Base-by-base conservation (phyloP, 2,888 invertebrate genomes). In the Microctonus brassicae region DNA sequence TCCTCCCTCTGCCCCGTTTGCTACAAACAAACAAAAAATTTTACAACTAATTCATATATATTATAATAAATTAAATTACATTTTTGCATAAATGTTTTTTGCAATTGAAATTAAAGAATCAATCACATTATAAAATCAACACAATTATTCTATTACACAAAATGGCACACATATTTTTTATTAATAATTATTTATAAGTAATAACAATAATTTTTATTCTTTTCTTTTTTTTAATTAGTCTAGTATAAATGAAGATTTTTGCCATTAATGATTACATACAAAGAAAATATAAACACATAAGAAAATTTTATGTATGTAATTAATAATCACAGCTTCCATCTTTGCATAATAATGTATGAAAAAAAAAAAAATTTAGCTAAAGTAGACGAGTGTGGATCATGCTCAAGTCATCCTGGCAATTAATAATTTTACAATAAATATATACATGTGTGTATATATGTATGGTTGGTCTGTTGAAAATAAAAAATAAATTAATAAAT, bases 321-420 rank as follows among this genome's bases (percentile, higher is more conserved):
- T 66, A 66, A 69, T 69, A 53, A 72, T 55, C 55, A 65, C 70
- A 74, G 64, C 75, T 75, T 73, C 66, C 72, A 73, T 73, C 68
- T 65, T 70, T 73, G 20, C 69, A 70, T 58, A 62, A 72, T 73
- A 55, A 57, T 53, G 13, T 58, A 17, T n/a, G 42, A 62, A 11
- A 13, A 2, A 26, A 36, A 62, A 62, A 11, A 24, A 9, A 34
- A 39, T 62, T 10, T 62, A 34, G 24, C n/a, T 58, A 2, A 42
- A 62, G 36, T 39, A 42, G 24, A 17, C 47, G 47, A 42, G 47
- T 63, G 47, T 63, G 42, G 11, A 47, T 63, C 17, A 9, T 63
- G 63, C 63, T 63, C 47, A 42, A 47, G 20, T 47, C 47, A 47
- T 42, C 63, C n/a, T 17, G 63, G 63, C 39, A 26, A 61, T 26